These are phyloP conservation scores for Edolisoma coerulescens DNA, from an alignment of 2,113 vertebrate genomes.

Conservation along the genomic window DNA sequence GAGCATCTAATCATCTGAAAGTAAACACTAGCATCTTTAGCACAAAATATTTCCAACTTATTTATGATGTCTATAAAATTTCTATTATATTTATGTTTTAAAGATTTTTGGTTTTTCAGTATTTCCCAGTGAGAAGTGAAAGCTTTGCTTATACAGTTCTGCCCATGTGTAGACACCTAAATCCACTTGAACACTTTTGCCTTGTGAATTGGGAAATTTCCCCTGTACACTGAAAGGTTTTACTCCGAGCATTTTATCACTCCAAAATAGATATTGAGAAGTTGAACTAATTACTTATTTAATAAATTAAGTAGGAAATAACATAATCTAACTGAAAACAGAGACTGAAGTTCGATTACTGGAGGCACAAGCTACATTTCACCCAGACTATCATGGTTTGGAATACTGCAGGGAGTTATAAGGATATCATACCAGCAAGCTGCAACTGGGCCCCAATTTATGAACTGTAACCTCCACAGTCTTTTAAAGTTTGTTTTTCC, in stretches of 20 bases:
- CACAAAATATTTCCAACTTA: not conserved
- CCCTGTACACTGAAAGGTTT: not conserved
- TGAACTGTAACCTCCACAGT: not conserved
- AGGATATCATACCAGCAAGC: not conserved
- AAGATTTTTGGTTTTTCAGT: not conserved
- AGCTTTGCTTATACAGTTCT: not conserved
- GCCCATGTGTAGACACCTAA: not conserved
- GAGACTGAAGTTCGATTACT: not conserved
- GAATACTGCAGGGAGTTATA: not conserved
- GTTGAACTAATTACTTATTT: not conserved
- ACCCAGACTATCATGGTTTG: not conserved
- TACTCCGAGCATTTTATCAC: not conserved
- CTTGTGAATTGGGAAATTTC: not conserved
- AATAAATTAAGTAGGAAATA: not conserved
- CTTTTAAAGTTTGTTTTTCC: not conserved
- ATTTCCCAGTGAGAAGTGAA: not conserved
- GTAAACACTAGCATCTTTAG: not conserved
- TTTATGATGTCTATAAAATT: not conserved
- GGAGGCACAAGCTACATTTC: not conserved
- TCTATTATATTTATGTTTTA: not conserved
- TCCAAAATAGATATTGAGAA: not conserved
- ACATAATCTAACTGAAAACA: not conserved
- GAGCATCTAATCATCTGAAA: not conserved
- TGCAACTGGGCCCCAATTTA: not conserved
- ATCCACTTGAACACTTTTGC: not conserved